Percentiles rank a stretch among this genome's conserved stretches.
These are phyloP conservation scores for Rotaria socialis DNA, from an alignment of 2,888 invertebrate genomes.

Conservation along the genomic window DNA sequence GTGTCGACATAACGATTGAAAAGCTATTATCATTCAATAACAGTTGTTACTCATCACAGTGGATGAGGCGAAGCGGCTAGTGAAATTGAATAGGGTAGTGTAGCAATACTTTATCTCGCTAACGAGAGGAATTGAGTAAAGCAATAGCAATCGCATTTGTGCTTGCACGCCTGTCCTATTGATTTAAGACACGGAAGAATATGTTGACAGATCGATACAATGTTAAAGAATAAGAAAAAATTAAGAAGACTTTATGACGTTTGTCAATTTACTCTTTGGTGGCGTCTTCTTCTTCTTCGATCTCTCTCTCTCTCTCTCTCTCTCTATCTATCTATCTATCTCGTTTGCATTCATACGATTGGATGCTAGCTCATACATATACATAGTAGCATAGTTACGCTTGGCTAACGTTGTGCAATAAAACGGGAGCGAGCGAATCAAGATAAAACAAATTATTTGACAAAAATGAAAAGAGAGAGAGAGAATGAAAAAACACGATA, in stretches of 20 bases:
- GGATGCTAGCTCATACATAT: slow-evolving; percentile 22
- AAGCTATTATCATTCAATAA: slow-evolving; percentile 17
- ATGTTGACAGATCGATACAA: slow-evolving; percentile 32
- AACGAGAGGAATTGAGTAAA: slow-evolving; percentile 23
- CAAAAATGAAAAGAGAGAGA: not conserved
- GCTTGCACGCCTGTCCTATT: slow-evolving; percentile 10
- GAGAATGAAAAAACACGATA: not conserved
- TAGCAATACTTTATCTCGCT: not conserved
- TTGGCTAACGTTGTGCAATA: slow-evolving; percentile 25
- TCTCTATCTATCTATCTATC: not conserved
- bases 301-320: not conserved
- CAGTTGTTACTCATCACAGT: slow-evolving; percentile 28
- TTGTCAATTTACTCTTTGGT: not conserved
- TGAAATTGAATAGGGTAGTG: not conserved
- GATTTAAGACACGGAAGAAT: slow-evolving; percentile 29
- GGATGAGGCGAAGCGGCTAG: slow-evolving; percentile 26
- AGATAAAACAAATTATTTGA: slow-evolving; percentile 25
- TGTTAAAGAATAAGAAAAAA: not conserved
- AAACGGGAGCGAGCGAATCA: slow-evolving; percentile 26
- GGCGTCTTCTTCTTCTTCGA: not conserved
- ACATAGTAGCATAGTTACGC: not conserved
- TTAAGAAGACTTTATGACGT: slow-evolving; percentile 29
- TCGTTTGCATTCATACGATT: not conserved
- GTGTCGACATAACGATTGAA: slow-evolving; percentile 21
- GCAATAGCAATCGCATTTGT: slow-evolving; percentile 15